Percentiles rank a stretch among this genome's conserved stretches.
phyloP scores from a whole-genome alignment of 1,140 invertebrate genomes.

The Diachasmimorpha longicaudata region DNA sequence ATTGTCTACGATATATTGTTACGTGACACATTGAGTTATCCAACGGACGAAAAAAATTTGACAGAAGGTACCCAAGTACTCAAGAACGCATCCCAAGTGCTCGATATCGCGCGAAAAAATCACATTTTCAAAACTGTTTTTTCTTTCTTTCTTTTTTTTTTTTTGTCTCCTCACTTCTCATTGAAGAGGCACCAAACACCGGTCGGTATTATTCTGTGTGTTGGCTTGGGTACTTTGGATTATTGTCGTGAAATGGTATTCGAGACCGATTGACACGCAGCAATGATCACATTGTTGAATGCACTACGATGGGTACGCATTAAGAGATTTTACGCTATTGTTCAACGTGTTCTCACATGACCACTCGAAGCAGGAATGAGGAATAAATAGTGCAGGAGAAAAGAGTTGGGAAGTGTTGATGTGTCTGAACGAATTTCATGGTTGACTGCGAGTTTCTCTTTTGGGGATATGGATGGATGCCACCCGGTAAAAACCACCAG shows the following conservation, averaged over 20 bases:
- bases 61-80: conserved; percentile 20
- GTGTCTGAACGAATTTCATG: conserved; percentile 12
- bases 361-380: neutral
- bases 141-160: conserved; percentile 24
- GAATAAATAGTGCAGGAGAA: neutral
- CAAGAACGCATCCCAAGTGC: conserved; percentile 23
- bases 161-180: conserved; percentile 9
- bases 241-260: conserved; percentile 53
- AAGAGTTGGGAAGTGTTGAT: conserved; percentile 18
- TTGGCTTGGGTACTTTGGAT: conserved; percentile 49
- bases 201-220: conserved; percentile 40
- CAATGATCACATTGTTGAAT: conserved; percentile 43
- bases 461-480: neutral
- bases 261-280: conserved; percentile 40
- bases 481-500: neutral
- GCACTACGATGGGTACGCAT: conserved; percentile 31
- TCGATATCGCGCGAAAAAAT: conserved; percentile 46
- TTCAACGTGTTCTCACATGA: conserved; percentile 26
- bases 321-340: conserved; percentile 50
- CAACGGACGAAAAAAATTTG: conserved; percentile 1
- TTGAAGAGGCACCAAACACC: conserved; percentile 40
- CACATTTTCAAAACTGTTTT: conserved; percentile 31
- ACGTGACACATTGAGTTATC: conserved; percentile 29
- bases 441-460: neutral
- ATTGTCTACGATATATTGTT: neutral